Conservation (phyloP, 1,140 invertebrate genomes). For the Scaptomyza graminum region DNA sequence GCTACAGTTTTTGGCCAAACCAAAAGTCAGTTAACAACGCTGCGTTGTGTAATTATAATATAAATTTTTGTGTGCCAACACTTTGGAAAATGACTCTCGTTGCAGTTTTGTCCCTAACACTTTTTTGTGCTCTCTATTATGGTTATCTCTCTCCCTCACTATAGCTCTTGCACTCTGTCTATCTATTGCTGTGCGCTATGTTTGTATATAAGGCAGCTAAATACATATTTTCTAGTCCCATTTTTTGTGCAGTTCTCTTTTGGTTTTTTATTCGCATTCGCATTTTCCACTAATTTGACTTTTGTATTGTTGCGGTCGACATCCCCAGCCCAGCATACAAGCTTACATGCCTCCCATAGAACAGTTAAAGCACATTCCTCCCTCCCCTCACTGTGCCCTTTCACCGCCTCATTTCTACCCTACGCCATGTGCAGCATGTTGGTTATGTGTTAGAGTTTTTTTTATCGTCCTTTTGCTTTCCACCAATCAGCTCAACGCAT, state of each 20-base stretch:
- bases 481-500: slow-evolving; percentile 82
- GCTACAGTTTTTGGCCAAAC: slow-evolving; percentile 39
- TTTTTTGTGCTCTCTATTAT: slow-evolving; percentile 16
- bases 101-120: background rate
- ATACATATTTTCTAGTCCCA: slow-evolving; percentile 73
- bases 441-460: slow-evolving; percentile 73
- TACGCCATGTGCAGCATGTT: slow-evolving; percentile 16
- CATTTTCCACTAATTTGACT: slow-evolving; percentile 82
- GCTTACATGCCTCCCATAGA: background rate
- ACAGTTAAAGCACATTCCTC: background rate
- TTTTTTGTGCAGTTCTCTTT: slow-evolving; percentile 55
- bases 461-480: slow-evolving; percentile 74
- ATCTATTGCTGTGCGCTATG: slow-evolving; percentile 17
- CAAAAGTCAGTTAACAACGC: slow-evolving; percentile 9
- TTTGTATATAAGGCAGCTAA: slow-evolving; percentile 50
- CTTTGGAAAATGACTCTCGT: slow-evolving; percentile 34
- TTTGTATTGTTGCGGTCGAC: slow-evolving; percentile 78
- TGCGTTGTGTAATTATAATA: slow-evolving; percentile 72
- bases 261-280: slow-evolving; percentile 61
- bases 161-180: slow-evolving; percentile 25
- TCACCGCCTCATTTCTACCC: background rate
- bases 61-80: slow-evolving; percentile 56
- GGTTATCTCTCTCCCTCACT: background rate
- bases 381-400: no score
- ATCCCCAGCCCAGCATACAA: slow-evolving; percentile 18